Evolutionary conservation across 1,140 invertebrate species (phyloP).

Genomic region (Nebria ingens): DNA sequence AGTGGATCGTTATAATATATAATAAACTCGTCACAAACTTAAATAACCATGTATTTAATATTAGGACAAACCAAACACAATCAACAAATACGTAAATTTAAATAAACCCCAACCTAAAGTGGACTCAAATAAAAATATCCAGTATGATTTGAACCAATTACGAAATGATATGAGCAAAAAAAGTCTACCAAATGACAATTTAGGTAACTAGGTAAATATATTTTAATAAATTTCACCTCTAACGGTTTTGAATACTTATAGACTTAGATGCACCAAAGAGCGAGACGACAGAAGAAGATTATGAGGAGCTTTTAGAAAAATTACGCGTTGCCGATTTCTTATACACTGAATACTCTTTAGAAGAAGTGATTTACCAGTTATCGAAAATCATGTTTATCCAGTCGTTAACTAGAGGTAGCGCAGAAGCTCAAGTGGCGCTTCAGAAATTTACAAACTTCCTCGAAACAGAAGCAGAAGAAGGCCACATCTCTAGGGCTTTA

Average conservation of each 20-base stretch:
- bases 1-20: no score
- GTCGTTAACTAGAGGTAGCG: constrained; percentile 49
- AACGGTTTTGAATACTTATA: no score
- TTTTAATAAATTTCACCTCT: no score
- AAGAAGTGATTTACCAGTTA: constrained; percentile 65
- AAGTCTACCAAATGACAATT: no score
- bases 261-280: no score
- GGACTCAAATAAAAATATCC: constrained; percentile 17
- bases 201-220: no score
- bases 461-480: constrained; percentile 55
- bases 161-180: constrained; percentile 18
- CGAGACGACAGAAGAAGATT: constrained; percentile 46
- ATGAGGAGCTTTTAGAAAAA: constrained; percentile 47
- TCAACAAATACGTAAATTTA: constrained; percentile 1
- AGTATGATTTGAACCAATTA: constrained; percentile 17
- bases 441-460: constrained; percentile 59
- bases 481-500: constrained; percentile 53
- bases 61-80: constrained; percentile 8
- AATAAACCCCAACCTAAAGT: background rate
- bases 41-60: constrained; percentile 12
- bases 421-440: constrained; percentile 53
- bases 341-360: constrained; percentile 59
- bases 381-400: constrained; percentile 67
- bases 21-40: no score
- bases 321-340: constrained; percentile 52